Evolutionary conservation across 2,888 invertebrate genomes (phyloP), one percentile per base, ranked within the genome.

Genomic region (Papilio gigon): DNA sequence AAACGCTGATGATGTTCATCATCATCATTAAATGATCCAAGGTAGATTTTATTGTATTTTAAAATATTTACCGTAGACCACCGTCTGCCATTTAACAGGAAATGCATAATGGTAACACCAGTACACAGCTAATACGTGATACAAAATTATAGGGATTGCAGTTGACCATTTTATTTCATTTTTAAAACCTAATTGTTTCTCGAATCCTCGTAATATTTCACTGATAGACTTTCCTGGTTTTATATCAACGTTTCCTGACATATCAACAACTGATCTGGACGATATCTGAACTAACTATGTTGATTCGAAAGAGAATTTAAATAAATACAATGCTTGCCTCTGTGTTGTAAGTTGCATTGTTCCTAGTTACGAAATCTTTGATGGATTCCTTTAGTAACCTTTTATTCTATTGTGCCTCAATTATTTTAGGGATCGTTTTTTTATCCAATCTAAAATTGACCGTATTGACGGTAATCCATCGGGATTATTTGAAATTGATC

Each of bases 131-230:
- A 86, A 65, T 61, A 90, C 74, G 71, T 92, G 91, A 75, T 90
- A 90, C 20, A 87, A 70, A 40, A 76, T 79, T 53, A 91, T 87
- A 62, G 84, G 77, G 67, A 88, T 84, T 62, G 82, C 83, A 74
- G 82, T 88, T 0, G 78, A 72, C 91, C 91, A 92, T 80, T 92
- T 92, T 72, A 92, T 85, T 12, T 90, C 87, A 78, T 90, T 92
- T 81, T 89, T 80, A 72, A 88, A 90, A 1, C 88, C 88, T 63
- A 91, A 79, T 73, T 75, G 80, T 75, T 89, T 90, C 76, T 89
- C 89, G 33, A 89, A 83, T 58, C 76, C 71, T 58, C 80, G 80
- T 65, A 89, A 81, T 74, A 81, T 77, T 80, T 84, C 83, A 81
- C 82, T 81, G n/a, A 86, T 68, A 61, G 81, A 78, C 42, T 75